phyloP scores from a whole-genome alignment of 2,888 invertebrate species.

The Xylota sylvarum region DNA sequence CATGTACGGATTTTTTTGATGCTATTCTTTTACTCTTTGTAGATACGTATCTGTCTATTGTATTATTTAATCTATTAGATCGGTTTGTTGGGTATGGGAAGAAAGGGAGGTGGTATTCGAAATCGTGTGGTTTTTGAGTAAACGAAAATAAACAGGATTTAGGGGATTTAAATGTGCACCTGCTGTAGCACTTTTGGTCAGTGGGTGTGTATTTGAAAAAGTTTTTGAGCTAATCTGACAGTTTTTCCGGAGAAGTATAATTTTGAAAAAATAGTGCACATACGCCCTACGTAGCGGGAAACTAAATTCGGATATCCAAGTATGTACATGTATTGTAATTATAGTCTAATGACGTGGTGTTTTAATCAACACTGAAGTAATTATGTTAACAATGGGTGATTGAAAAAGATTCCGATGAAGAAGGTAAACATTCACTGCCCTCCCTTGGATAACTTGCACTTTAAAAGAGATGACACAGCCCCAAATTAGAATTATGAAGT shows the following conservation, averaged over 20 bases:
- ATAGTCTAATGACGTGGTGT: no score
- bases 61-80: conserved; percentile 65
- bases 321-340: no score
- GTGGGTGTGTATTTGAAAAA: neutral
- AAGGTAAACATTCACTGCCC: no score
- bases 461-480: no score
- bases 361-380: no score
- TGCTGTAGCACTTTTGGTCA: conserved; percentile 28
- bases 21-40: conserved; percentile 38
- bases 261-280: neutral
- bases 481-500: no score
- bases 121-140: conserved; percentile 56
- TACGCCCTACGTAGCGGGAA: neutral
- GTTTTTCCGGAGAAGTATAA: neutral
- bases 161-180: conserved; percentile 48
- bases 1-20: conserved; percentile 36
- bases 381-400: no score
- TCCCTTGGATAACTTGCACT: no score
- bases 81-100: conserved; percentile 3
- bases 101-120: neutral
- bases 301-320: neutral
- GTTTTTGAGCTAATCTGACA: neutral
- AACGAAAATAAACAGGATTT: conserved; percentile 71
- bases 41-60: conserved; percentile 56
- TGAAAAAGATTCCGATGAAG: no score